phyloP scores from a whole-genome alignment of 2,113 vertebrate genomes.

The Bubo scandiacus region DNA sequence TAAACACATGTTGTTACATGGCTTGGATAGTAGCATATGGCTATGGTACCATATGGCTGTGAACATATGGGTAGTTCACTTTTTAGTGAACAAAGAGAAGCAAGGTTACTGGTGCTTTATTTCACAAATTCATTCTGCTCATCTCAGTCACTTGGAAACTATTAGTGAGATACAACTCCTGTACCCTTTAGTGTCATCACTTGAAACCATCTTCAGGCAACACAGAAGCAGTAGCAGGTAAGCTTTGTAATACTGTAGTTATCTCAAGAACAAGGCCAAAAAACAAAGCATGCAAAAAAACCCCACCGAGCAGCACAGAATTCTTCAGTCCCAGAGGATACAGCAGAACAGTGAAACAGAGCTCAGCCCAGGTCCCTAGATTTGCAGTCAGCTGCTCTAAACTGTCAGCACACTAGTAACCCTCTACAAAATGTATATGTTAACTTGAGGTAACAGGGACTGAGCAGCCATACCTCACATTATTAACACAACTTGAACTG shows the following conservation, averaged over 20 bases:
- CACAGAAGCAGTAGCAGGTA: not conserved
- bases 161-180: not conserved
- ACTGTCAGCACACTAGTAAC: not conserved
- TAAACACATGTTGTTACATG: not conserved
- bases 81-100: constrained; percentile 3
- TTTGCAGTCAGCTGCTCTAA: not conserved
- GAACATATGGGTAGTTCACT: constrained; percentile 4
- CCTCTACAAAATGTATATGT: not conserved
- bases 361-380: not conserved
- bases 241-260: too few species aligned
- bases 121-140: not conserved
- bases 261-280: not conserved
- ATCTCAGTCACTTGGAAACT: not conserved
- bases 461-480: not conserved
- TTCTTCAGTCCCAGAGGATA: not conserved
- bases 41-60: not conserved
- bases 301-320: not conserved
- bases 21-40: constrained; percentile 5
- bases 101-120: not conserved
- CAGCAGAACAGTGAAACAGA: not conserved
- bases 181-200: not conserved
- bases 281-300: not conserved
- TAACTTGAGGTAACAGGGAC: not conserved
- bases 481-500: not conserved
- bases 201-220: not conserved